Evolutionary conservation across 1,140 invertebrate species (phyloP).

Genomic region (Heliconius eleuchia): DNA sequence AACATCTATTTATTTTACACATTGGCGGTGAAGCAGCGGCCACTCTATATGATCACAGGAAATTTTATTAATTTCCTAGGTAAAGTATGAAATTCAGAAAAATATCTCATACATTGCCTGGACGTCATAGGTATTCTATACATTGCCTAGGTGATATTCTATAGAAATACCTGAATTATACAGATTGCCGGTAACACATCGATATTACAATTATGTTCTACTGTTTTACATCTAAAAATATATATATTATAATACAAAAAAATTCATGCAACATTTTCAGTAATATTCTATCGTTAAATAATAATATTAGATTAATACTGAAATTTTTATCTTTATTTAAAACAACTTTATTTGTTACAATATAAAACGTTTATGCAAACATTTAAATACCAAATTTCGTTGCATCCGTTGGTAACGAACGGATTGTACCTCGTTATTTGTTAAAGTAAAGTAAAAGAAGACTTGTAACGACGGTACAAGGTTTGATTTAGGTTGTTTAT

Average conservation of each 20-base stretch:
- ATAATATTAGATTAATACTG: neutral
- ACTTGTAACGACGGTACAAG: neutral
- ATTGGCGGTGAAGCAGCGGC: no score
- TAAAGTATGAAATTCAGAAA: no score
- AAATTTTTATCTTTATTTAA: neutral
- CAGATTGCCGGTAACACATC: no score
- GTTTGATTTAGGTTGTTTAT: neutral
- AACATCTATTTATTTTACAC: no score
- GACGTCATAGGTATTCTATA: no score
- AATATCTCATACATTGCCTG: no score
- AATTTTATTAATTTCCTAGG: no score
- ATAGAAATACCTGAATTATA: no score
- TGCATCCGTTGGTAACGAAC: constrained; percentile 1
- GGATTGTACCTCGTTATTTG: neutral
- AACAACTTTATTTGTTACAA: neutral
- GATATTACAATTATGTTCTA: no score
- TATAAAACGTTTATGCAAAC: neutral
- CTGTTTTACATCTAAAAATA: no score
- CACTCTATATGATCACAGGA: no score
- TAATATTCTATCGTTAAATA: neutral
- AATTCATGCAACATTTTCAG: neutral
- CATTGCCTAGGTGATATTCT: no score
- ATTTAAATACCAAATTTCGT: constrained; percentile 21
- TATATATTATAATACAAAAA: neutral
- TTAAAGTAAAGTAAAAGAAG: neutral